These are phyloP conservation scores for Doryteuthis pealeii DNA, from an alignment of 1,140 invertebrate species.

Conservation along the genomic window DNA sequence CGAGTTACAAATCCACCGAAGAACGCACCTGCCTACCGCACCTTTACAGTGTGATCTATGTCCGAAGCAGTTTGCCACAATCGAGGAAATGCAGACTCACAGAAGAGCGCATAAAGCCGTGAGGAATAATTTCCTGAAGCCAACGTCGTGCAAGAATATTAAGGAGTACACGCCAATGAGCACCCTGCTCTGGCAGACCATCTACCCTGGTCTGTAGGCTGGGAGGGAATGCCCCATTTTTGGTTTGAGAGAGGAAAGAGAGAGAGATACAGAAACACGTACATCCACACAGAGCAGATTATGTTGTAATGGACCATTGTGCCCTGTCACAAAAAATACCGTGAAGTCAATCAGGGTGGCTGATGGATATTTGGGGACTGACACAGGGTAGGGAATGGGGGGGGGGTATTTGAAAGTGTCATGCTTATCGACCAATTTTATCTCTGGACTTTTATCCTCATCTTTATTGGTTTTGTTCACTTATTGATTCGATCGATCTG, in stretches of 20 bases:
- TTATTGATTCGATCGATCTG: too few species aligned
- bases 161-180: slow-evolving; percentile 4
- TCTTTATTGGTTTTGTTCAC: too few species aligned
- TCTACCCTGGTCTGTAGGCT: not conserved
- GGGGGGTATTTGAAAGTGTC: too few species aligned
- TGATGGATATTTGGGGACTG: not conserved
- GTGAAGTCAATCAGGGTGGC: not conserved
- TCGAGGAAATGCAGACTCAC: not conserved
- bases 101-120: not conserved
- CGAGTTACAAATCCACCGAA: slow-evolving; percentile 30
- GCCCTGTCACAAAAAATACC: not conserved
- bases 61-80: not conserved
- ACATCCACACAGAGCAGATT: not conserved
- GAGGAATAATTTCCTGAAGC: not conserved
- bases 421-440: too few species aligned
- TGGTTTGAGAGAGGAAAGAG: not conserved
- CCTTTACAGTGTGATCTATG: slow-evolving; percentile 10
- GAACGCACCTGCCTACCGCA: slow-evolving; percentile 17
- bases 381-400: too few species aligned
- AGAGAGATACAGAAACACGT: not conserved
- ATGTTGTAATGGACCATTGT: not conserved
- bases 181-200: not conserved
- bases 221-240: not conserved
- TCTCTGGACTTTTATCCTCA: too few species aligned
- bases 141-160: not conserved